phyloP scores from a whole-genome alignment of 2,113 vertebrate species.

The Seriola quinqueradiata region DNA sequence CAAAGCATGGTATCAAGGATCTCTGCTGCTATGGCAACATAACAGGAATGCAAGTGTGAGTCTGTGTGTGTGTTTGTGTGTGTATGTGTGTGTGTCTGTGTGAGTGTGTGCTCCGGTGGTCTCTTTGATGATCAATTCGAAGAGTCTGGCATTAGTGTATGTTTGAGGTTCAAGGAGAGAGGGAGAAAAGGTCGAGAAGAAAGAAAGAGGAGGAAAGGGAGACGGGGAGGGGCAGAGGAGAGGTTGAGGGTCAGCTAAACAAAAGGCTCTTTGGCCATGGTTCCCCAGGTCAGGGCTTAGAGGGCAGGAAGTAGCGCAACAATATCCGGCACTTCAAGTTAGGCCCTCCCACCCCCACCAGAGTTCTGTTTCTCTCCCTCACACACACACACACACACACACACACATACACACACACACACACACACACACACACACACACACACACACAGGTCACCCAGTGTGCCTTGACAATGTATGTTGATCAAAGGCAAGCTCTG shows the following conservation, averaged over 20 bases:
- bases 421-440: slow-evolving; percentile 35
- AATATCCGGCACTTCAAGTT: slow-evolving; percentile 79
- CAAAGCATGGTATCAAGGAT: slow-evolving; percentile 67
- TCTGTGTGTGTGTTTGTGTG: neutral
- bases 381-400: too few species aligned
- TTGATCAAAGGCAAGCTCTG: slow-evolving; percentile 75
- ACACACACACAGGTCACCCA: slow-evolving; percentile 71
- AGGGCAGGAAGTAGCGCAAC: slow-evolving; percentile 78
- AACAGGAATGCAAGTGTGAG: slow-evolving; percentile 61
- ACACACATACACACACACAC: neutral
- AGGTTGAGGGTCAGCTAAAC: slow-evolving; percentile 77
- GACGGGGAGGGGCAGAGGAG: slow-evolving; percentile 56
- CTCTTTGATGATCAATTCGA: slow-evolving; percentile 77
- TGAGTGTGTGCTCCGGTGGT: slow-evolving; percentile 59
- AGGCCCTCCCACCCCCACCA: slow-evolving; percentile 54
- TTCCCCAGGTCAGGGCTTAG: slow-evolving; percentile 76
- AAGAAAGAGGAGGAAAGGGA: slow-evolving; percentile 45
- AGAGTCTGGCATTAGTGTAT: slow-evolving; percentile 71
- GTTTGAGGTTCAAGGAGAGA: slow-evolving; percentile 79
- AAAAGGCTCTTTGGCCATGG: slow-evolving; percentile 73
- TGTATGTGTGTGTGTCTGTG: slow-evolving; percentile 5
- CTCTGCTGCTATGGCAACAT: slow-evolving; percentile 74
- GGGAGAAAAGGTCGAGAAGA: slow-evolving; percentile 43
- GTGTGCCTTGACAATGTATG: slow-evolving; percentile 75
- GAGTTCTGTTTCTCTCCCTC: slow-evolving; percentile 39